These are phyloP conservation scores for Drosophila busckii DNA, from an alignment of 1,140 invertebrate genomes.

Conservation along the genomic window DNA sequence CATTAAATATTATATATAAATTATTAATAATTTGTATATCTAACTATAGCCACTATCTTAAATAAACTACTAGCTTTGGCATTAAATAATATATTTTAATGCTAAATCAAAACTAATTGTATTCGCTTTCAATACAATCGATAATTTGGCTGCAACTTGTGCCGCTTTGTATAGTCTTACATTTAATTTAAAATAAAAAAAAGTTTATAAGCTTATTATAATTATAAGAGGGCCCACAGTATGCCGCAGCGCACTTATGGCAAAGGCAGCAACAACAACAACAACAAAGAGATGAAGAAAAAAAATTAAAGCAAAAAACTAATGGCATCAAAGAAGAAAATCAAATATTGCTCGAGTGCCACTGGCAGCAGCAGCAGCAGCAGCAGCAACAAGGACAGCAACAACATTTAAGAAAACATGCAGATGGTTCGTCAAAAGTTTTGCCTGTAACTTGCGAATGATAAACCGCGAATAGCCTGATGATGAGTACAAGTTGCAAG, in stretches of 20 bases:
- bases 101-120: too few relatives aligned
- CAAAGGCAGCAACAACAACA: neutral
- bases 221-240: too few relatives aligned
- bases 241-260: neutral
- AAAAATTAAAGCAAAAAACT: constrained; percentile 52
- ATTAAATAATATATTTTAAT: too few relatives aligned
- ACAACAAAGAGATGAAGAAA: neutral
- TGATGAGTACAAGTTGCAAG: constrained; percentile 13
- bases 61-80: too few relatives aligned
- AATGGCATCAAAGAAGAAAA: constrained; percentile 74
- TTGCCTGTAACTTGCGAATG: constrained; percentile 54
- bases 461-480: constrained; percentile 64
- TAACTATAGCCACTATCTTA: too few relatives aligned
- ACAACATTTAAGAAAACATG: constrained; percentile 63
- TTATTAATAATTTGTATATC: too few relatives aligned
- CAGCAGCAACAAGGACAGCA: constrained; percentile 32
- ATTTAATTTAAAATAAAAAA: too few relatives aligned
- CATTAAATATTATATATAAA: too few relatives aligned
- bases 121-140: too few relatives aligned
- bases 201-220: too few relatives aligned
- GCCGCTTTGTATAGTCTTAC: too few relatives aligned
- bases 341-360: constrained; percentile 74
- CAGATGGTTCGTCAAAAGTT: constrained; percentile 66
- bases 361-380: constrained; percentile 45
- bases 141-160: too few relatives aligned